Evolutionary conservation across 2,888 invertebrate species (phyloP).

Genomic region (Philopedon plagiatum): DNA sequence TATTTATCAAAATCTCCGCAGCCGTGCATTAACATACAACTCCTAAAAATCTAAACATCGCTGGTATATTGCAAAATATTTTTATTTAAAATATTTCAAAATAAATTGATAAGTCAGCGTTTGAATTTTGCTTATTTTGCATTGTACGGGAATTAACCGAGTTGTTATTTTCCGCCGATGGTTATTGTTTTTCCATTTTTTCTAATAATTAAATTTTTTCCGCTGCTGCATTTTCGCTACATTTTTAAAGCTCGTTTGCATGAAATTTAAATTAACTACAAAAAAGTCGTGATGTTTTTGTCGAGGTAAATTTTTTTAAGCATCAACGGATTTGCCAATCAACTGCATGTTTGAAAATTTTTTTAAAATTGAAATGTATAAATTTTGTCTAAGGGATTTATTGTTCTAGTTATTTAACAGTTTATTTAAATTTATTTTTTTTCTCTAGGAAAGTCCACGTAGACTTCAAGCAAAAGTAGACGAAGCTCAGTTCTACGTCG

Average conservation of each 20-base stretch:
- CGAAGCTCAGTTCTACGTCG: too few species aligned
- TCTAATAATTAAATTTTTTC: background rate
- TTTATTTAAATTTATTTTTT: too few species aligned
- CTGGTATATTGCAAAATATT: too few species aligned
- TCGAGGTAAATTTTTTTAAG: background rate
- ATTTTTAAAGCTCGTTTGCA: background rate
- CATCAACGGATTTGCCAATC: background rate
- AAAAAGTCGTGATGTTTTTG: background rate
- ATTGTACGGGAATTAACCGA: background rate
- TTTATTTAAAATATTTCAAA: too few species aligned
- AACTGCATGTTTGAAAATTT: background rate
- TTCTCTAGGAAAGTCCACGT: too few species aligned
- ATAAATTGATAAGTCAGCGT: too few species aligned
- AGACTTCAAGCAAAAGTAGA: too few species aligned
- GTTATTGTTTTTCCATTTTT: background rate
- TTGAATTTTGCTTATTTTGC: constrained; percentile 10
- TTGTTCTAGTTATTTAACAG: too few species aligned
- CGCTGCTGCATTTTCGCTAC: background rate
- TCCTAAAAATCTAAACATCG: too few species aligned
- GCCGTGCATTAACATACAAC: too few species aligned
- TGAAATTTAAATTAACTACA: constrained; percentile 1
- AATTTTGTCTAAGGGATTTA: too few species aligned
- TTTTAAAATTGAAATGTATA: background rate
- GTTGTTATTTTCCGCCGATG: background rate
- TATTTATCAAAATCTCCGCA: too few species aligned